phyloP scores from a whole-genome alignment of 2,797 vertebrate genomes.

The Selene dorsalis region DNA sequence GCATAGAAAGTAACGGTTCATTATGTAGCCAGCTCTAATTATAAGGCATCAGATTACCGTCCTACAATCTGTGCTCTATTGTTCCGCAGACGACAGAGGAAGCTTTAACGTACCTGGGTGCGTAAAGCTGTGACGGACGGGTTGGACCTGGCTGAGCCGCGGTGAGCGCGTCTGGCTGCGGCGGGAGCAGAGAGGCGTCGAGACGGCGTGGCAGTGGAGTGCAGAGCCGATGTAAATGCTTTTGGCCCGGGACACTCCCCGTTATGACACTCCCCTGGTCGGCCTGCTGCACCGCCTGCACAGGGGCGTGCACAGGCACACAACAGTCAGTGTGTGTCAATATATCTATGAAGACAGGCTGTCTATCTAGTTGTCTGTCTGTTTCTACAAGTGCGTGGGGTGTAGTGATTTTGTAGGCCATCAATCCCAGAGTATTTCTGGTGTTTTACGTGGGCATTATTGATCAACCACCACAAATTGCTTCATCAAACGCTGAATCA shows the following conservation, averaged over 20 bases:
- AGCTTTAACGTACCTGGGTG: conserved; percentile 55
- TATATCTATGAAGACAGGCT: background rate
- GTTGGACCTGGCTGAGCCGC: conserved; percentile 34
- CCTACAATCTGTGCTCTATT: conserved; percentile 42
- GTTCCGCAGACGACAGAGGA: background rate
- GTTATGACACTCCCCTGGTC: conserved; percentile 66
- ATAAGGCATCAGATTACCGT: conserved; percentile 9
- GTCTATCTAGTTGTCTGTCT: background rate
- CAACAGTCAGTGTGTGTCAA: background rate
- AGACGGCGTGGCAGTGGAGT: conserved; percentile 46
- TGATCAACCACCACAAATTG: background rate
- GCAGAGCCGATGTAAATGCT: conserved; percentile 54
- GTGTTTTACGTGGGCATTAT: background rate
- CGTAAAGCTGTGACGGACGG: conserved; percentile 17
- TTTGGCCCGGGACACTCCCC: conserved; percentile 74
- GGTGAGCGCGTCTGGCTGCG: conserved; percentile 48
- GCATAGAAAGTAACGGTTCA: conserved; percentile 15
- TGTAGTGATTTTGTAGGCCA: background rate
- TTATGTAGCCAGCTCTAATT: background rate
- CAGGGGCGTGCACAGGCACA: conserved; percentile 4
- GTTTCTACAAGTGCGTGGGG: background rate
- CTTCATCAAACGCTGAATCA: no score
- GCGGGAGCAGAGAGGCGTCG: conserved; percentile 60
- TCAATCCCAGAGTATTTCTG: background rate
- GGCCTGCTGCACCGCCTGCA: conserved; percentile 42